Evolutionary conservation across 2,888 invertebrate species (phyloP).

Genomic region (Xestia sexstrigata): DNA sequence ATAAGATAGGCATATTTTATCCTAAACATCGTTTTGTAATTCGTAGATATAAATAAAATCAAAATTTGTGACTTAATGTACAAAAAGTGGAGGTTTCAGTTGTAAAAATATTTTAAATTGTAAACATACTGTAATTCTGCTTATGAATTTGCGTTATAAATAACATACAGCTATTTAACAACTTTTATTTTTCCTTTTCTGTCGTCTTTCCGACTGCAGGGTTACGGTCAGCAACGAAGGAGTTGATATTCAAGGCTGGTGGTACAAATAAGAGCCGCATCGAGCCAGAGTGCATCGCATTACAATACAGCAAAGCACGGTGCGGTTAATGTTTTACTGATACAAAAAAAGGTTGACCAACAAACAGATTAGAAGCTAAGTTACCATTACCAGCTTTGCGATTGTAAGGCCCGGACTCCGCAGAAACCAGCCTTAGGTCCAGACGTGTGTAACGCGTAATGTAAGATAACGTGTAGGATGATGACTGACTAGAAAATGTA

Average conservation of each 20-base stretch:
- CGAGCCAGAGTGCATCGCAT: neutral
- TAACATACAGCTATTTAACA: conserved; percentile 12
- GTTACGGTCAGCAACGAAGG: neutral
- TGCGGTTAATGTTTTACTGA: neutral
- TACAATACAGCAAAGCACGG: neutral
- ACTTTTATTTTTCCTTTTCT: conserved; percentile 10
- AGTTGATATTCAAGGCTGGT: neutral
- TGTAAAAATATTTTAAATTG: conserved; percentile 39
- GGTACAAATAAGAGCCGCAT: neutral
- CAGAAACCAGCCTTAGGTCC: neutral
- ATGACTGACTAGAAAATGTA: too few relatives aligned
- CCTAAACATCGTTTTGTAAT: conserved; percentile 38
- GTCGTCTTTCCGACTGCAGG: conserved; percentile 6
- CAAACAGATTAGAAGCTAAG: neutral
- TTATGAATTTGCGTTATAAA: conserved; percentile 41
- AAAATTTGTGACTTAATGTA: conserved; percentile 44
- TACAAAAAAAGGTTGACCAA: neutral
- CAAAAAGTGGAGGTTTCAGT: conserved; percentile 42
- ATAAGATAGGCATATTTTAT: conserved; percentile 61
- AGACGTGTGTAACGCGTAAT: too few relatives aligned
- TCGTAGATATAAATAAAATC: conserved; percentile 50
- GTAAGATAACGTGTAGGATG: too few relatives aligned
- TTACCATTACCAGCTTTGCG: neutral
- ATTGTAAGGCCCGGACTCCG: neutral
- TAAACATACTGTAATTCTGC: conserved; percentile 38